Evolutionary conservation across 2,113 vertebrate genomes (phyloP).

Genomic region (Corythornis cristatus): DNA sequence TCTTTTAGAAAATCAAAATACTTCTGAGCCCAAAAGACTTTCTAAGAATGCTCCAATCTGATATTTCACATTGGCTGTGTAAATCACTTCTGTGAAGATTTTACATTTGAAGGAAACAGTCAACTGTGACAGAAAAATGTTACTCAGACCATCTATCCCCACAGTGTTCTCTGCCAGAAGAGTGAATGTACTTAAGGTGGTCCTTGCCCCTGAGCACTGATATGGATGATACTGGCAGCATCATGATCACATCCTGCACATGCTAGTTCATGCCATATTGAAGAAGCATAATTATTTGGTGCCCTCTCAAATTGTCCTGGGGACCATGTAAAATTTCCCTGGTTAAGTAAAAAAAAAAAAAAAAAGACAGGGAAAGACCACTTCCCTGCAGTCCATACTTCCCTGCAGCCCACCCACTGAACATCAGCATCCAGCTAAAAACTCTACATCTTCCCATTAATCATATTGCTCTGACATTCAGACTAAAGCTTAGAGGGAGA

Average conservation of each 20-base stretch:
- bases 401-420: too few species aligned
- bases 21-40: not conserved
- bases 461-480: not conserved
- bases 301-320: not conserved
- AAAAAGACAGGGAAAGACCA: not conserved
- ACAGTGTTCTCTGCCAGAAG: accelerated
- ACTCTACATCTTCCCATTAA: not conserved
- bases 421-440: not conserved
- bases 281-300: not conserved
- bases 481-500: not conserved
- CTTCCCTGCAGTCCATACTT: too few species aligned
- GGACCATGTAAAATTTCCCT: not conserved
- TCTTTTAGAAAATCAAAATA: not conserved
- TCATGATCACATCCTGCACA: not conserved
- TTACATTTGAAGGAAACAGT: not conserved
- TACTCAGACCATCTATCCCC: not conserved
- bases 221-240: not conserved
- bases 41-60: not conserved
- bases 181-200: accelerated
- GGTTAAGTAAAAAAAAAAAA: not conserved
- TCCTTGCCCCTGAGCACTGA: not conserved
- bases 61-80: not conserved
- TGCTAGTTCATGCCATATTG: accelerated
- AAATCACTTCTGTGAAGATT: not conserved
- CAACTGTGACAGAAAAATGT: not conserved